Evolutionary conservation across 2,888 invertebrate genomes (phyloP), one percentile per base, ranked within the genome.

Genomic region (Acrobasis repandana): DNA sequence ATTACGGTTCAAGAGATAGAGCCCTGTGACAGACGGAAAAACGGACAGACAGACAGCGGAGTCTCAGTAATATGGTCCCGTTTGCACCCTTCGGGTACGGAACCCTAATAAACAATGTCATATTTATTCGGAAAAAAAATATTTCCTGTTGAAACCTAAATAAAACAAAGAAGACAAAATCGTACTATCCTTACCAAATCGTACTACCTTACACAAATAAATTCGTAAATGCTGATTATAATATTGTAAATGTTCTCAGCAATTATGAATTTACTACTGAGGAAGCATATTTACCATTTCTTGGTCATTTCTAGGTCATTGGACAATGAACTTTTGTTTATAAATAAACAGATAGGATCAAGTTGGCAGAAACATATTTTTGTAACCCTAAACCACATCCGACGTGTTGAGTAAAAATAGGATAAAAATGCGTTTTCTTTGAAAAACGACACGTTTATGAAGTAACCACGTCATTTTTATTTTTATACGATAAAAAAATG

Each of bases 371-470:
- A 14, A 43, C 5, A 43, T 43, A 43, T 43, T 43, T 43, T 43
- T 43, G 43, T 43, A 43, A 43, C n/a, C n/a, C 38, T 38, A 38
- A 38, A 50, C 28, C 18, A 16, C 50, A 50, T 50, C 50, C 50
- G 50, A 4, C 50, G 18, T 11, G 18, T 20, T 20, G 11, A 50
- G 6, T 16, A 20, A 50, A 50, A 50, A 20, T 10, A 11, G 10
- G 10, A 50, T 14, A 28, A 18, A 28, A 20, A 10, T 20, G 18
- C 11, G 18, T 28, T 14, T 20, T 11, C 50, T 50, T 50, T 50
- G 50, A 20, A 50, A 50, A 43, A 11, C 20, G 1, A 50, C 20
- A 14, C 50, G 50, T 50, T 50, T 50, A 9, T 50, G 18, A 50
- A 50, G 18, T 28, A 50, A 50, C 50, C 14, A 20, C 28, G 50